Conservation (phyloP, 2,888 invertebrate species). For the Agrypnus murinus region DNA sequence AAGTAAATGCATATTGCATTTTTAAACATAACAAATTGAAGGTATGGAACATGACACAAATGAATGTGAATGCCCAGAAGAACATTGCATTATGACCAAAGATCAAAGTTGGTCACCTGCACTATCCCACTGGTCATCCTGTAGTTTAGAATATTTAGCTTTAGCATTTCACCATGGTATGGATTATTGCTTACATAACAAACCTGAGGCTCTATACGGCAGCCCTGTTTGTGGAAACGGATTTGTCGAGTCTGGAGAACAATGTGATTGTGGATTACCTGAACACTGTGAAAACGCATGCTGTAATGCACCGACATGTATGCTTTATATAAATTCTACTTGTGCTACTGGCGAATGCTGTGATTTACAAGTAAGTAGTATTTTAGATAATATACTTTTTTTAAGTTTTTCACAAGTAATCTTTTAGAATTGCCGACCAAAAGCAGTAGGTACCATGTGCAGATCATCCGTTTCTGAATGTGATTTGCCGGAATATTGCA, state of each 20-base stretch:
- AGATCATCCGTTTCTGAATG: slow-evolving; percentile 91
- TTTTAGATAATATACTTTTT: slow-evolving; percentile 57
- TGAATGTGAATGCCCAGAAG: slow-evolving; percentile 90
- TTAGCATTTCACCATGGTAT: slow-evolving; percentile 95
- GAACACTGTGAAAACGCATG: slow-evolving; percentile 88
- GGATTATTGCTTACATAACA: slow-evolving; percentile 95
- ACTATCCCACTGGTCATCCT: slow-evolving; percentile 96
- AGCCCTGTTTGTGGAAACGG: slow-evolving; percentile 97
- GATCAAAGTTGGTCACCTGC: slow-evolving; percentile 90
- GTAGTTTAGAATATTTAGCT: slow-evolving; percentile 92
- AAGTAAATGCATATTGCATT: too few relatives aligned
- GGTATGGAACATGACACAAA: slow-evolving; percentile 96
- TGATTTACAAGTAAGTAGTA: slow-evolving; percentile 89
- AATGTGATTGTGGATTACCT: slow-evolving; percentile 93
- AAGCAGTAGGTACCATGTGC: slow-evolving; percentile 85
- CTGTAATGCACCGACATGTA: slow-evolving; percentile 90
- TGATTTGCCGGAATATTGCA: slow-evolving; percentile 96
- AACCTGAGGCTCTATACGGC: slow-evolving; percentile 86
- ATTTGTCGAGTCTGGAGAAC: slow-evolving; percentile 96
- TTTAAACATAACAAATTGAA: slow-evolving; percentile 40
- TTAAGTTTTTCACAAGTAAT: not conserved
- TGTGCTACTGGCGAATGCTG: slow-evolving; percentile 98
- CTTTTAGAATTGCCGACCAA: slow-evolving; percentile 82
- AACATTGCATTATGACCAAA: slow-evolving; percentile 97
- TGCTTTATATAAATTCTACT: slow-evolving; percentile 89